Evolutionary conservation across 2,888 invertebrate genomes (phyloP), one percentile per base, ranked within the genome.

Genomic region (Synanthedon myopaeformis): DNA sequence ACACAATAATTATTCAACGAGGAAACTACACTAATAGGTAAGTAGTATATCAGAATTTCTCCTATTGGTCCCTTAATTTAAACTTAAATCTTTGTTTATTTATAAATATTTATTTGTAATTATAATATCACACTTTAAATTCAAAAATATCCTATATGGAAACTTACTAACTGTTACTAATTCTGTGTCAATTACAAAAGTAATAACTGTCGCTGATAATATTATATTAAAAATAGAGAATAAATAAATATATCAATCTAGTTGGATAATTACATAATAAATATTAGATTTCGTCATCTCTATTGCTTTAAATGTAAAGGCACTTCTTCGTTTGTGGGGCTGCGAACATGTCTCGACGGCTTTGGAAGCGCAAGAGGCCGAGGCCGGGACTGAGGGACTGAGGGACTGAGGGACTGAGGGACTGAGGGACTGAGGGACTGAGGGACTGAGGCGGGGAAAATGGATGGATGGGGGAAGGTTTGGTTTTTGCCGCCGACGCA

Each of bases 101-200:
- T 10, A 85, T 85, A 84, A 85, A 85, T 85, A 85, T 82, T 83
- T 84, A 45, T 45, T 45, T 45, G 45, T 45, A 45, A 45, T 45
- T 82, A 85, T 86, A 86, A 87, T 87, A 87, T 87, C 87, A 87
- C 87, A 86, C 87, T 84, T 86, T 85, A 84, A 84, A 85, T 85
- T 86, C 84, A 84, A 86, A 82, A 72, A 80, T 77, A 82, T 81
- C 78, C 80, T 83, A 82, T 76, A 64, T 84, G 69, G 78, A 83
- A 82, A 81, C 81, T 82, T 82, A 82, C 78, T 75, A 35, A 78
- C 74, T 82, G 45, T 45, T 45, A 49, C 49, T 82, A 82, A 81
- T 66, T 85, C 74, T 83, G 85, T 83, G 84, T 86, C 85, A 82
- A 81, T 80, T 84, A 84, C 80, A 82, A 81, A 84, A 82, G 75